Evolutionary conservation across 2,113 vertebrate species (phyloP).

Genomic region (Arenaria interpres): DNA sequence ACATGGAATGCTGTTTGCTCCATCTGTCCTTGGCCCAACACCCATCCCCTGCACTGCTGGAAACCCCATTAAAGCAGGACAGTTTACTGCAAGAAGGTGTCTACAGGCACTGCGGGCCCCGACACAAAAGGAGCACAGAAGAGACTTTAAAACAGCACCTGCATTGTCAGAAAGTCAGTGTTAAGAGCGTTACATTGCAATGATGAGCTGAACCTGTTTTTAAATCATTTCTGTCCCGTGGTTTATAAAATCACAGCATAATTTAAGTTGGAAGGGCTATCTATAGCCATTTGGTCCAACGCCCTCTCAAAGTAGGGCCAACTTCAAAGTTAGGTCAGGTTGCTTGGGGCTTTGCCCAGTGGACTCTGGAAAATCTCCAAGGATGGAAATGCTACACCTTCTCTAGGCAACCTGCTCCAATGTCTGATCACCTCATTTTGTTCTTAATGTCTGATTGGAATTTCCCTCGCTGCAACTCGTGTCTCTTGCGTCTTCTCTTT

Average conservation of each 20-base stretch:
- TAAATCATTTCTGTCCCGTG: neutral
- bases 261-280: neutral
- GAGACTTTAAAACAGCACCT: neutral
- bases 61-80: neutral
- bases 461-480: neutral
- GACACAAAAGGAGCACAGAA: neutral
- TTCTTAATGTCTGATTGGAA: neutral
- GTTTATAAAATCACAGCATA: neutral
- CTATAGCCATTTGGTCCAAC: neutral
- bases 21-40: neutral
- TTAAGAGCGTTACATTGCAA: neutral
- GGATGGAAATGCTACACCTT: neutral
- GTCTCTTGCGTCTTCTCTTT: neutral
- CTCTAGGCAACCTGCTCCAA: neutral
- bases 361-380: neutral
- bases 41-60: neutral
- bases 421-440: neutral
- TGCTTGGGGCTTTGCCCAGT: neutral
- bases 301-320: neutral
- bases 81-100: neutral
- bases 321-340: neutral
- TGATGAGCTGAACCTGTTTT: neutral
- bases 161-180: neutral
- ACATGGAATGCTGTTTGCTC: neutral
- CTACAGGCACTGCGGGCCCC: neutral